Evolutionary conservation across 1,140 invertebrate genomes (phyloP).

Genomic region (Zaprionus vittiger): DNA sequence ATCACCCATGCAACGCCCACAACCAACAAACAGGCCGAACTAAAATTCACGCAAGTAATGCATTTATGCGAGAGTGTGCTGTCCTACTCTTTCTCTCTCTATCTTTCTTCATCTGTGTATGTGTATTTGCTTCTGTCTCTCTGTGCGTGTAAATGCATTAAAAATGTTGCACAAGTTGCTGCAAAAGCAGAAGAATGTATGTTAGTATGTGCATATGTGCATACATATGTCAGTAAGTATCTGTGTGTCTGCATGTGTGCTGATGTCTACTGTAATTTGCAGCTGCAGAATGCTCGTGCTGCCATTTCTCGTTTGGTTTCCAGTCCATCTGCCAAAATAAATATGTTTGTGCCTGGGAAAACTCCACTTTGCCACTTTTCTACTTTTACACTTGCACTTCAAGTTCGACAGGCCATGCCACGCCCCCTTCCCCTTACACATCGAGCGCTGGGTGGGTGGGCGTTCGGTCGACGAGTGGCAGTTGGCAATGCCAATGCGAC

Average conservation of each 20-base stretch:
- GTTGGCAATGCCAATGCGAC: constrained; percentile 9
- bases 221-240: constrained; percentile 18
- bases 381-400: constrained; percentile 55
- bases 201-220: constrained; percentile 3
- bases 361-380: constrained; percentile 49
- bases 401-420: constrained; percentile 42
- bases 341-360: constrained; percentile 49
- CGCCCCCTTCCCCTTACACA: constrained; percentile 12
- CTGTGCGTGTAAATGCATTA: constrained; percentile 42
- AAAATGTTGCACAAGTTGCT: constrained; percentile 51
- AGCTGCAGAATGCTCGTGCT: constrained; percentile 11
- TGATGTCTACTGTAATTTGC: constrained; percentile 9
- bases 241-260: background rate
- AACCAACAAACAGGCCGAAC: constrained; percentile 13
- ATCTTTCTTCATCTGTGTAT: background rate
- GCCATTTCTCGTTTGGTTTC: constrained; percentile 49
- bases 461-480: background rate
- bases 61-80: constrained; percentile 35
- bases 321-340: constrained; percentile 62
- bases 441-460: background rate
- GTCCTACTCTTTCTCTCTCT: background rate
- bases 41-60: constrained; percentile 42
- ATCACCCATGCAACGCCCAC: constrained; percentile 26
- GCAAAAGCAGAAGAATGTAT: constrained; percentile 28
- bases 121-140: background rate